A percentile compares a stretch with the other conserved stretches of the same genome.
phyloP scores from a whole-genome alignment of 1,140 invertebrate species.

The Thereuonema tuberculata region DNA sequence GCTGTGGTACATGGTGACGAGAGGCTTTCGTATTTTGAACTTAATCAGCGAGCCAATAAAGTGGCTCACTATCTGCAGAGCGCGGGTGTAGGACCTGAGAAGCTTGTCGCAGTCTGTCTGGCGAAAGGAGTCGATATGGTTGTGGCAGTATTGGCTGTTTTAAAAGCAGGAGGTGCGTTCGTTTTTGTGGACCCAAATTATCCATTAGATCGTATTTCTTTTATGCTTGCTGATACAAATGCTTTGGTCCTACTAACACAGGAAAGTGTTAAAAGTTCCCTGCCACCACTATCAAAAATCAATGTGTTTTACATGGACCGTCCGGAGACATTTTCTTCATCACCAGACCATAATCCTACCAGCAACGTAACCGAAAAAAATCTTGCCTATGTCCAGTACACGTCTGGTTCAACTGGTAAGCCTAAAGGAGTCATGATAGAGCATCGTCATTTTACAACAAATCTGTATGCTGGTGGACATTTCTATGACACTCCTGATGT shows the following conservation, averaged over 20 bases:
- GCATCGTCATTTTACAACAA: neutral
- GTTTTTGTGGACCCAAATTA: constrained; percentile 1
- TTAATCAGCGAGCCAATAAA: neutral
- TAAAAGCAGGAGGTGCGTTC: constrained; percentile 1
- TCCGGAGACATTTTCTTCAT: neutral
- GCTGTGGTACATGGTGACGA: neutral
- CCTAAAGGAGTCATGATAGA: constrained; percentile 32
- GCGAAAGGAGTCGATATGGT: neutral
- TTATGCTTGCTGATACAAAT: constrained; percentile 12
- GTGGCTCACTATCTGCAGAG: neutral
- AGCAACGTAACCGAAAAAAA: constrained; percentile 17
- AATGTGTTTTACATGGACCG: neutral
- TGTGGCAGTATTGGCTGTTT: neutral
- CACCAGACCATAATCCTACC: neutral
- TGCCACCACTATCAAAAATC: neutral
- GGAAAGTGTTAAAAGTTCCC: constrained; percentile 1
- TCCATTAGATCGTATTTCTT: neutral
- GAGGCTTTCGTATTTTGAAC: neutral
- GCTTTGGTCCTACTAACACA: constrained; percentile 25
- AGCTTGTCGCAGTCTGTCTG: neutral
- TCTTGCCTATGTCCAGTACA: constrained; percentile 37
- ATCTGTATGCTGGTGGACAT: neutral
- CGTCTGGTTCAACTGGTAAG: constrained; percentile 41
- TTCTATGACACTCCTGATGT: neutral
- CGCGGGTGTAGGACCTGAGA: neutral